A percentile compares a stretch with the other conserved stretches of the same genome.
phyloP scores from a whole-genome alignment of 2,888 invertebrate genomes.

The Pollenia griseotomentosa region DNA sequence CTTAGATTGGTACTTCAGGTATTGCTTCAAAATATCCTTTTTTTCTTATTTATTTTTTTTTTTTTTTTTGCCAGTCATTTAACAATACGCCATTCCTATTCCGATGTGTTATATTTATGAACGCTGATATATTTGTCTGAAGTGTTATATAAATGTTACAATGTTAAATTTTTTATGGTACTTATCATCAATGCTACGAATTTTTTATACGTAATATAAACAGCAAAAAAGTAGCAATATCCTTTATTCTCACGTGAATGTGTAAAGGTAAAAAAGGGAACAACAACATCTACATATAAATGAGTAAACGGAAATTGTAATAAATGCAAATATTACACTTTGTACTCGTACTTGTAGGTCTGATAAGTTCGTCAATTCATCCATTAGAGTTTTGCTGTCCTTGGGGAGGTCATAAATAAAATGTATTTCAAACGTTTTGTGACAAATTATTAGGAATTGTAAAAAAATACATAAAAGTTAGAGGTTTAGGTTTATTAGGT shows the following conservation, averaged over 20 bases:
- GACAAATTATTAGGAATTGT: constrained; percentile 28
- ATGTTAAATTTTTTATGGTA: constrained; percentile 42
- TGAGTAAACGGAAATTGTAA: background rate
- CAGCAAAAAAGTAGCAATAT: background rate
- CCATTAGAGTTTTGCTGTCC: background rate
- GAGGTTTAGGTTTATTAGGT: background rate
- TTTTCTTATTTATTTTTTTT: background rate
- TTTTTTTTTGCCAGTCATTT: background rate
- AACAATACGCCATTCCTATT: background rate
- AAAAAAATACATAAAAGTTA: background rate
- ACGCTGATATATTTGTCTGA: background rate
- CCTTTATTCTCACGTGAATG: constrained; percentile 7
- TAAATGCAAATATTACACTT: constrained; percentile 8
- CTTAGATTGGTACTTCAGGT: background rate
- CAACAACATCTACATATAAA: background rate
- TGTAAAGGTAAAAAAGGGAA: background rate
- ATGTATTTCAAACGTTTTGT: constrained; percentile 3
- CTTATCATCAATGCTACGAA: constrained; percentile 20
- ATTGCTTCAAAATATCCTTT: constrained; percentile 15
- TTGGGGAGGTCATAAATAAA: constrained; percentile 28
- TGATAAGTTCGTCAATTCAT: constrained; percentile 18
- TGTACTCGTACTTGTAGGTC: background rate
- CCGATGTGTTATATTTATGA: constrained; percentile 8
- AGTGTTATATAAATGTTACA: constrained; percentile 17
- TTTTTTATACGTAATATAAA: constrained; percentile 20